phyloP scores from a whole-genome alignment of 2,113 vertebrate species.

The Limnothrissa miodon region DNA sequence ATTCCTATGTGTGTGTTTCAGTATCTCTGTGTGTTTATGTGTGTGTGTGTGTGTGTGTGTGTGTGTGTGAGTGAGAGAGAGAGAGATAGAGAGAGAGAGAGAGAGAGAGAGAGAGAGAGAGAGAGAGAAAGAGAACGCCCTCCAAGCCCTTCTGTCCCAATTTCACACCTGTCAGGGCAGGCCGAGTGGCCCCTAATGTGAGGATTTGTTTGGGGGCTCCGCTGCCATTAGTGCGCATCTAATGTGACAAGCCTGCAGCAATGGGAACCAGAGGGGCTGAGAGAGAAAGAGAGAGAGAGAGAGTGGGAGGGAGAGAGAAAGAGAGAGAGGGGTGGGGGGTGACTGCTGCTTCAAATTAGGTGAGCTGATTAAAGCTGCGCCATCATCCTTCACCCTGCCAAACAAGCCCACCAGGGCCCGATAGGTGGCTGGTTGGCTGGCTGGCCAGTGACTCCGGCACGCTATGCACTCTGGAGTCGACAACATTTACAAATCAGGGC shows the following conservation, averaged over 20 bases:
- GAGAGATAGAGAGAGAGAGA: too few species aligned
- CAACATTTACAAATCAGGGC: too few species aligned
- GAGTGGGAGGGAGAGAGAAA: too few species aligned
- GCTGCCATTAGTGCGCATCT: constrained; percentile 32
- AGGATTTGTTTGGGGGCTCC: constrained; percentile 29
- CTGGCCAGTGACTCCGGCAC: not conserved
- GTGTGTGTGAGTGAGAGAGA: not conserved
- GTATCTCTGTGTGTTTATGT: not conserved
- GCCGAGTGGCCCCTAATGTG: constrained; percentile 15
- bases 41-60: constrained; percentile 5
- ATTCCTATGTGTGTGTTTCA: not conserved
- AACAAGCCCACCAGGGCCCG: not conserved
- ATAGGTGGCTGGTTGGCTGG: too few species aligned
- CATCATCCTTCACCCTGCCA: not conserved
- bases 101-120: too few species aligned
- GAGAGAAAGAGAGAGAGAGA: not conserved
- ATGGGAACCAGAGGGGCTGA: not conserved
- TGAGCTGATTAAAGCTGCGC: not conserved
- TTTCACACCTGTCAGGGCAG: constrained; percentile 31
- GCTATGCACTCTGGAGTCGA: too few species aligned
- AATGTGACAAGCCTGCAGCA: constrained; percentile 34
- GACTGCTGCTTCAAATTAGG: not conserved
- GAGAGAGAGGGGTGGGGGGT: not conserved
- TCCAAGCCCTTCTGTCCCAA: constrained; percentile 7
- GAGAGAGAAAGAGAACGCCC: too few species aligned